Conservation (phyloP, 2,888 invertebrate species). For the Ischnura elegans region DNA sequence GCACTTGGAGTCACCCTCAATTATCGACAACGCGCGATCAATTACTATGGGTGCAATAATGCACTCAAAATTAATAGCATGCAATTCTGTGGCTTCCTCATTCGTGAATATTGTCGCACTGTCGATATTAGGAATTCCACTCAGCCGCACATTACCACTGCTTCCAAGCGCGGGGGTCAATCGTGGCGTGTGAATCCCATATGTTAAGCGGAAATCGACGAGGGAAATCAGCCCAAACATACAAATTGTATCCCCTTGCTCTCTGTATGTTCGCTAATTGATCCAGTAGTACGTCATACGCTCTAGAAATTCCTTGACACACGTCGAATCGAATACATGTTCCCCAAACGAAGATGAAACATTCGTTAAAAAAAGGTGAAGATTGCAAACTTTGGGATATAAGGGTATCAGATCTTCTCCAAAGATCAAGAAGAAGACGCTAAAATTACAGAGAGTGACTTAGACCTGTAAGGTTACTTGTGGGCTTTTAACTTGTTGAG, state of each 20-base stretch:
- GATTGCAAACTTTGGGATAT: neutral
- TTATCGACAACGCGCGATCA: too few relatives aligned
- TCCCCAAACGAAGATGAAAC: neutral
- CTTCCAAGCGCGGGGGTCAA: neutral
- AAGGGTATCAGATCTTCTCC: neutral
- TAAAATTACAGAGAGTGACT: neutral
- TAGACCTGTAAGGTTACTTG: neutral
- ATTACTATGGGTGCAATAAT: too few relatives aligned
- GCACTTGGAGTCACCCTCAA: too few relatives aligned
- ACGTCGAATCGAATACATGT: neutral
- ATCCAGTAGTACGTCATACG: neutral
- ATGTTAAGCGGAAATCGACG: neutral
- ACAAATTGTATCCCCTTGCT: neutral
- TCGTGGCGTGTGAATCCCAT: neutral
- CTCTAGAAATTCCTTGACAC: neutral
- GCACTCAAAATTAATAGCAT: too few relatives aligned
- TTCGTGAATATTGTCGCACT: too few relatives aligned
- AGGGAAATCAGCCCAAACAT: neutral
- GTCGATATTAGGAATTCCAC: too few relatives aligned
- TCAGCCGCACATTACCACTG: too few relatives aligned
- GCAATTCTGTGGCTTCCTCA: too few relatives aligned
- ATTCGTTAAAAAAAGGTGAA: neutral
- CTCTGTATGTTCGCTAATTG: neutral
- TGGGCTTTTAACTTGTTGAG: neutral
- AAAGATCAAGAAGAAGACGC: neutral